These are phyloP conservation scores for Podarcis cretensis DNA, from an alignment of 2,113 vertebrate genomes.

Conservation along the genomic window DNA sequence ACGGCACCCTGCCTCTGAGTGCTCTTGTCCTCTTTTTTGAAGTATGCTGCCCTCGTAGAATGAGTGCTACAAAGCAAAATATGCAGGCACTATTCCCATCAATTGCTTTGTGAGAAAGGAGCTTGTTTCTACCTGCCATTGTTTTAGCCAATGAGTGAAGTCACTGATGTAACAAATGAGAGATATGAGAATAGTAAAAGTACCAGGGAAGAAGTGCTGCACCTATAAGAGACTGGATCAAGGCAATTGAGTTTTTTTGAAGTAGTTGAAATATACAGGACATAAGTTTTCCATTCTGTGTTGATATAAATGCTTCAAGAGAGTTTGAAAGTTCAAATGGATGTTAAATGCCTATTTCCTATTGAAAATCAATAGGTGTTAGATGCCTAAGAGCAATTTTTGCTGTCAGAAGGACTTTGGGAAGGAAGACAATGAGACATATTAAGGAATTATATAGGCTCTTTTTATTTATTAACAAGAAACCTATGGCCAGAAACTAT, in stretches of 20 bases:
- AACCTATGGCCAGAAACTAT: background rate
- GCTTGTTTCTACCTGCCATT: background rate
- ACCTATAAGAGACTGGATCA: background rate
- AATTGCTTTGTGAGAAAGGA: background rate
- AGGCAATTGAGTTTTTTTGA: background rate
- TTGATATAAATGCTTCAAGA: background rate
- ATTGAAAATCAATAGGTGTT: constrained; percentile 1
- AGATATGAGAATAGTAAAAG: too few relatives aligned
- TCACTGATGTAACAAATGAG: too few relatives aligned
- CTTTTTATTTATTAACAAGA: background rate
- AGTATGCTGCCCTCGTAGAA: background rate
- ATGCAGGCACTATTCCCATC: background rate
- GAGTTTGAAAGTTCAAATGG: background rate
- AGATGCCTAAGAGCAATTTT: background rate
- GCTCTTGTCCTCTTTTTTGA: too few relatives aligned
- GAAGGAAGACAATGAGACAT: background rate
- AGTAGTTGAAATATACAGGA: background rate
- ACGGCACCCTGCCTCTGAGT: too few relatives aligned
- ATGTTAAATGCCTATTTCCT: background rate
- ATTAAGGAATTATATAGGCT: background rate
- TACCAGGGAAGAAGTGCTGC: background rate
- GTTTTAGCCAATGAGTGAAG: background rate
- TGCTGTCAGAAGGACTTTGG: background rate
- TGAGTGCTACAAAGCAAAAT: background rate
- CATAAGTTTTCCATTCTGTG: background rate